A percentile compares a stretch with the other conserved stretches of the same genome.
Evolutionary conservation across 2,113 vertebrate genomes (phyloP).

Genomic region (Morone saxatilis): DNA sequence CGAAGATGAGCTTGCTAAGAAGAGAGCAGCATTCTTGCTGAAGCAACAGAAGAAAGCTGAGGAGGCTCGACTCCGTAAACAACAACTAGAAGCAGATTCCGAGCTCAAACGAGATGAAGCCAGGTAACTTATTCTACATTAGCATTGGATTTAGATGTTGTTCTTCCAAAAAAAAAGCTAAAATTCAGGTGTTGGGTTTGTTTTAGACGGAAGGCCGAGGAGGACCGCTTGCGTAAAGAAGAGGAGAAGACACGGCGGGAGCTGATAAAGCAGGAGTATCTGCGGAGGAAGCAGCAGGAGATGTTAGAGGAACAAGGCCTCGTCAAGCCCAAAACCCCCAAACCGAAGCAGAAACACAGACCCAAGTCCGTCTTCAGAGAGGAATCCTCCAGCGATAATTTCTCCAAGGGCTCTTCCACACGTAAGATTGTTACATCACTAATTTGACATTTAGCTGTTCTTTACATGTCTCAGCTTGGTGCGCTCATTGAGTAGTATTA

Average conservation of each 20-base stretch:
- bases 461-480: background rate
- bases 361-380: constrained; percentile 92
- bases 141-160: background rate
- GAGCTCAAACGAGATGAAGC: constrained; percentile 94
- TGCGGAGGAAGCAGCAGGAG: constrained; percentile 94
- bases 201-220: constrained; percentile 93
- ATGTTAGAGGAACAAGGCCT: constrained; percentile 93
- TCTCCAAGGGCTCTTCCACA: constrained; percentile 88
- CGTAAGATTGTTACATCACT: constrained; percentile 80
- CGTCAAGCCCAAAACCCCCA: constrained; percentile 88
- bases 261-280: constrained; percentile 96
- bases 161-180: background rate
- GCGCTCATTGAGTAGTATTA: too few relatives aligned
- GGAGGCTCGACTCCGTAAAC: constrained; percentile 92
- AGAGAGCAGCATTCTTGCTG: constrained; percentile 92
- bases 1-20: constrained; percentile 96
- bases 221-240: constrained; percentile 94
- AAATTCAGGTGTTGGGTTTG: background rate
- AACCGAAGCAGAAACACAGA: constrained; percentile 89
- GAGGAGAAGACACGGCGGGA: constrained; percentile 96
- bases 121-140: constrained; percentile 80
- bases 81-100: constrained; percentile 92
- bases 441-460: constrained; percentile 22
- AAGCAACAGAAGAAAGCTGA: constrained; percentile 98
- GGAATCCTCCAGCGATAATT: constrained; percentile 87